These are phyloP conservation scores for Athrips mouffetella DNA, from an alignment of 2,888 invertebrate genomes.

Conservation along the genomic window DNA sequence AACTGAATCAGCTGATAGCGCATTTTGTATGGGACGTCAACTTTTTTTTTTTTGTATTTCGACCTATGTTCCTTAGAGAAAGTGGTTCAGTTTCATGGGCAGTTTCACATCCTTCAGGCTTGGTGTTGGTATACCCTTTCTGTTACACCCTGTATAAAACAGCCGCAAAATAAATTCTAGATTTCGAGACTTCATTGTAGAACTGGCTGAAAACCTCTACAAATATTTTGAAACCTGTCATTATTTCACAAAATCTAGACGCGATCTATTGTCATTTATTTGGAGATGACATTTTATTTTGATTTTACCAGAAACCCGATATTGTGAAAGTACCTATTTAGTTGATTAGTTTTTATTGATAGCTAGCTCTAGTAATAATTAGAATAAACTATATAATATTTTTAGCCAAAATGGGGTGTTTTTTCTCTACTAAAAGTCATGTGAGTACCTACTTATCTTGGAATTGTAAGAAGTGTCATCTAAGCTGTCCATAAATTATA, in stretches of 20 bases:
- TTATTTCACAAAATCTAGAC: conserved; percentile 63
- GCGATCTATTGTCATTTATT: conserved; percentile 55
- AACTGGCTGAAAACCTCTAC: not conserved
- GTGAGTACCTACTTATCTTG: conserved; percentile 44
- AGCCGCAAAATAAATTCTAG: too few relatives aligned
- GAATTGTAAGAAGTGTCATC: too few relatives aligned
- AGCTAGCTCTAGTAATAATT: conserved; percentile 26
- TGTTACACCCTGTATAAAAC: too few relatives aligned
- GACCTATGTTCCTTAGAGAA: too few relatives aligned
- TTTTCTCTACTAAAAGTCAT: conserved; percentile 50
- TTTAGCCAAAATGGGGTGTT: conserved; percentile 57
- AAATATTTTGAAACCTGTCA: conserved; percentile 32
- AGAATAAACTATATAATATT: conserved; percentile 31
- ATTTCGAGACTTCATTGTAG: too few relatives aligned
- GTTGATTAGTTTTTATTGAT: conserved; percentile 19
- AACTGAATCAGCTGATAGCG: too few relatives aligned
- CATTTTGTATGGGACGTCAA: too few relatives aligned
- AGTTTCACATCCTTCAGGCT: too few relatives aligned
- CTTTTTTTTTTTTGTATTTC: too few relatives aligned
- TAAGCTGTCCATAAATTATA: too few relatives aligned
- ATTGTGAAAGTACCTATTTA: conserved; percentile 40
- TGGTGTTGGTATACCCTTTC: too few relatives aligned
- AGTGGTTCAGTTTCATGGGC: too few relatives aligned
- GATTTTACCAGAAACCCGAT: conserved; percentile 53
- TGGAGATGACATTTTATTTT: conserved; percentile 69